Evolutionary conservation across 2,888 invertebrate species (phyloP).

Genomic region (Onthophagus sagittarius): DNA sequence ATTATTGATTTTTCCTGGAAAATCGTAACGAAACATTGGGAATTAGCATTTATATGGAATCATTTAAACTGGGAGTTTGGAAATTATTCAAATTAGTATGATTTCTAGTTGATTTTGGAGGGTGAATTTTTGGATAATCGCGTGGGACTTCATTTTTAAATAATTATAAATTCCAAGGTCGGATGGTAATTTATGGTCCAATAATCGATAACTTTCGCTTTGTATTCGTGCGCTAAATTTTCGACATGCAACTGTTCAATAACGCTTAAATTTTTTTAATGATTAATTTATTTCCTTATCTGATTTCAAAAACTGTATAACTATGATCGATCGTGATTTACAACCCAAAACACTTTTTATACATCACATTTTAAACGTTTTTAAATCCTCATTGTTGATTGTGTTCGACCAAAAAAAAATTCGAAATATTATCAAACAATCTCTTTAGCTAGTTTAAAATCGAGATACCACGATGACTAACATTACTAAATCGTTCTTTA

Average conservation of each 20-base stretch:
- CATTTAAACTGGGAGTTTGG: neutral
- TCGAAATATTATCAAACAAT: neutral
- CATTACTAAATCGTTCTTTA: neutral
- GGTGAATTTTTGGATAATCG: neutral
- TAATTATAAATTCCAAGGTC: neutral
- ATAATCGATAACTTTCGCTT: neutral
- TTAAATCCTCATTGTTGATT: neutral
- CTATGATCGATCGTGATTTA: neutral
- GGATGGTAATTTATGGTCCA: neutral
- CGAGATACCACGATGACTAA: neutral
- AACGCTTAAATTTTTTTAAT: neutral
- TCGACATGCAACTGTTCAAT: neutral
- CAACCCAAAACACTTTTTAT: neutral
- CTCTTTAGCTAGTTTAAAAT: neutral
- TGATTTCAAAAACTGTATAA: neutral
- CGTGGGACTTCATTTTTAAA: neutral
- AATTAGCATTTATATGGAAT: neutral
- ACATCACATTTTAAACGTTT: neutral
- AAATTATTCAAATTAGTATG: too few species aligned
- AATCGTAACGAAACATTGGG: neutral
- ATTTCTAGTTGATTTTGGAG: too few species aligned
- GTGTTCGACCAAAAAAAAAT: neutral
- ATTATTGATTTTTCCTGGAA: neutral
- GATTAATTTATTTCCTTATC: neutral
- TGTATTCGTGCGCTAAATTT: neutral